phyloP scores from a whole-genome alignment of 1,140 invertebrate species.

The Tachypleus tridentatus region DNA sequence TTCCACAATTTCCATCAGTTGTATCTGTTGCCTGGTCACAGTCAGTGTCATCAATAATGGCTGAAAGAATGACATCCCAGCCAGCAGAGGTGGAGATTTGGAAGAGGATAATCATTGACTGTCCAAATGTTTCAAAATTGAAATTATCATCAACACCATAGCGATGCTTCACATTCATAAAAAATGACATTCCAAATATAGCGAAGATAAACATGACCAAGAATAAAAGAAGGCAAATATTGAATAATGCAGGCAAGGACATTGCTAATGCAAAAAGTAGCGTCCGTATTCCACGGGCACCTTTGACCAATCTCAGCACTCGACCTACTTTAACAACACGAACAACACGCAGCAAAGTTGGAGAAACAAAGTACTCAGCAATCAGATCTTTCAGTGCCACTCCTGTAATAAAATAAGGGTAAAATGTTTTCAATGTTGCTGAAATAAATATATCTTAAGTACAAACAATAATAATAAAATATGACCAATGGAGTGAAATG shows the following conservation, averaged over 20 bases:
- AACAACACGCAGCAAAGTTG: constrained; percentile 90
- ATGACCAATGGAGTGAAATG: no score
- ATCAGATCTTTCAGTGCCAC: constrained; percentile 90
- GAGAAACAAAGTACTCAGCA: constrained; percentile 94
- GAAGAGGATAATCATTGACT: constrained; percentile 95
- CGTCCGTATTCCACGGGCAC: constrained; percentile 93
- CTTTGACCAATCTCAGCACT: constrained; percentile 90
- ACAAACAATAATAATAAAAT: no score
- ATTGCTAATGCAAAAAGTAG: constrained; percentile 93
- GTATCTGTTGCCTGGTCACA: constrained; percentile 50
- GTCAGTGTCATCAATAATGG: constrained; percentile 89
- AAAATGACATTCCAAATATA: constrained; percentile 99
- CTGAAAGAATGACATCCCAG: constrained; percentile 89
- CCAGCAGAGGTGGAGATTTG: constrained; percentile 98
- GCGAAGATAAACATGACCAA: constrained; percentile 99
- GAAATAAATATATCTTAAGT: no score
- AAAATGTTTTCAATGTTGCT: no score
- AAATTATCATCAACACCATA: constrained; percentile 91
- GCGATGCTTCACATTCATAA: constrained; percentile 86
- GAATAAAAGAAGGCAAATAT: constrained; percentile 94
- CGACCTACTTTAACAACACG: constrained; percentile 94
- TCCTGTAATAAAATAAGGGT: constrained; percentile 48
- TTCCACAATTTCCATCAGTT: constrained; percentile 80
- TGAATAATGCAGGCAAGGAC: constrained; percentile 94
- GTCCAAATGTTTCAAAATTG: constrained; percentile 95